Percentiles rank a stretch among this genome's conserved stretches.
phyloP scores from a whole-genome alignment of 2,797 vertebrate species.

The Tokudaia muenninki region DNA sequence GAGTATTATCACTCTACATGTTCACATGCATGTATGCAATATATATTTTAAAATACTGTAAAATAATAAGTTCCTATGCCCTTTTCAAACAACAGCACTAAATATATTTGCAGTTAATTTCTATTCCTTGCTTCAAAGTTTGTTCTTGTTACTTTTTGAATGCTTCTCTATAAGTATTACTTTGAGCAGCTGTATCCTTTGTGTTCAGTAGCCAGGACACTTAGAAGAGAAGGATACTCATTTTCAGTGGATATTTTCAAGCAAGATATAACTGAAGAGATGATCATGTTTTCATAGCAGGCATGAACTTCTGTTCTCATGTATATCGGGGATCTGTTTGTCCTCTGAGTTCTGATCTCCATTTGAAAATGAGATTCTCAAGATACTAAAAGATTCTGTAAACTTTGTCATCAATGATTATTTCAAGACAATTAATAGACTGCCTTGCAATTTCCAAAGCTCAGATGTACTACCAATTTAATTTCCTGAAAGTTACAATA shows the following conservation, averaged over 20 bases:
- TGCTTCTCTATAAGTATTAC: neutral
- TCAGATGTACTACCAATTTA: neutral
- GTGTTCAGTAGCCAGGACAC: neutral
- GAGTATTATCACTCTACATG: neutral
- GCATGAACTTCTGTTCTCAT: fast-evolving
- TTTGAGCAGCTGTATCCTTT: fast-evolving
- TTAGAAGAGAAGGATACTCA: fast-evolving
- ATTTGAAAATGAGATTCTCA: neutral
- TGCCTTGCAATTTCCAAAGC: neutral
- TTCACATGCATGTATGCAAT: neutral
- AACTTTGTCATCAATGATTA: neutral
- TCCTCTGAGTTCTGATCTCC: too few species aligned
- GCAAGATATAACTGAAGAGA: neutral
- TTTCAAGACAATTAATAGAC: fast-evolving
- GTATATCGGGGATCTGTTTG: neutral
- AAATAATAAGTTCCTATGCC: neutral
- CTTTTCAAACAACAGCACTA: neutral
- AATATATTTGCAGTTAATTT: neutral
- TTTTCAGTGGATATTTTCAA: too few species aligned
- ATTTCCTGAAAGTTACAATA: neutral
- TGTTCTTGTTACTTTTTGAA: neutral
- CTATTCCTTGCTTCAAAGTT: neutral
- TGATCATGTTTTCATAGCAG: neutral
- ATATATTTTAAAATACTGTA: neutral
- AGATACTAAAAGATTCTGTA: neutral